Percentiles rank a stretch among this genome's conserved stretches.
Evolutionary conservation across 2,888 invertebrate genomes (phyloP).

Genomic region (Aphrophora alni): DNA sequence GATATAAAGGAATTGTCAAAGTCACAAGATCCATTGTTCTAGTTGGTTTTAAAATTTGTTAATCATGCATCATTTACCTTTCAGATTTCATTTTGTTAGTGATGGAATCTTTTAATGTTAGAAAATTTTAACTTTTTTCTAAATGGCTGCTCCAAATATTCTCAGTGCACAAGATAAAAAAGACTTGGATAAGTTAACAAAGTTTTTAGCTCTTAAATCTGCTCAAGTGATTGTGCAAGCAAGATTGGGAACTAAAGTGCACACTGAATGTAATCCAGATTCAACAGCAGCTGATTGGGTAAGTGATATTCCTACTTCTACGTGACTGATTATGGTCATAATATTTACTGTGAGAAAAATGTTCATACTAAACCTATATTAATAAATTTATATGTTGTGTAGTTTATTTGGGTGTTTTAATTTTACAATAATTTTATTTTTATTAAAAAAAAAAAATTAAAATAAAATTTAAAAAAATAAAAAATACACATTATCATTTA

Average conservation of each 20-base stretch:
- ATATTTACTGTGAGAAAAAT: not conserved
- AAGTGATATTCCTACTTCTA: too few relatives aligned
- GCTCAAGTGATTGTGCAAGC: conserved; percentile 93
- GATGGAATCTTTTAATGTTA: not conserved
- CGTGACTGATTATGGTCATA: too few relatives aligned
- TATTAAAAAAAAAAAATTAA: too few relatives aligned
- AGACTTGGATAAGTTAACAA: conserved; percentile 89
- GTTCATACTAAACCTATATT: too few relatives aligned
- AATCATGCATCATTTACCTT: not conserved
- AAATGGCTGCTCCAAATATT: conserved; percentile 33
- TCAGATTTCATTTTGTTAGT: not conserved
- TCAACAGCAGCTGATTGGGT: conserved; percentile 86
- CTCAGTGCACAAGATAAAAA: conserved; percentile 65
- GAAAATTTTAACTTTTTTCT: not conserved
- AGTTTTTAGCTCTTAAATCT: conserved; percentile 85
- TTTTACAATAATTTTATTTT: too few relatives aligned
- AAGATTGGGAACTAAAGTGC: conserved; percentile 84
- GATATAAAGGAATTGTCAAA: too few relatives aligned
- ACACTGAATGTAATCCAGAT: conserved; percentile 78
- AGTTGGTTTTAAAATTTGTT: not conserved
- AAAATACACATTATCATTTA: too few relatives aligned
- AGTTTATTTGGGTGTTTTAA: too few relatives aligned
- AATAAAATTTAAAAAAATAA: too few relatives aligned
- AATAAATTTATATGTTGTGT: too few relatives aligned
- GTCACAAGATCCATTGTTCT: too few relatives aligned